Percentiles rank a stretch among this genome's conserved stretches.
These are phyloP conservation scores for Ginglymostoma cirratum DNA, from an alignment of 2,113 vertebrate species.

Conservation along the genomic window DNA sequence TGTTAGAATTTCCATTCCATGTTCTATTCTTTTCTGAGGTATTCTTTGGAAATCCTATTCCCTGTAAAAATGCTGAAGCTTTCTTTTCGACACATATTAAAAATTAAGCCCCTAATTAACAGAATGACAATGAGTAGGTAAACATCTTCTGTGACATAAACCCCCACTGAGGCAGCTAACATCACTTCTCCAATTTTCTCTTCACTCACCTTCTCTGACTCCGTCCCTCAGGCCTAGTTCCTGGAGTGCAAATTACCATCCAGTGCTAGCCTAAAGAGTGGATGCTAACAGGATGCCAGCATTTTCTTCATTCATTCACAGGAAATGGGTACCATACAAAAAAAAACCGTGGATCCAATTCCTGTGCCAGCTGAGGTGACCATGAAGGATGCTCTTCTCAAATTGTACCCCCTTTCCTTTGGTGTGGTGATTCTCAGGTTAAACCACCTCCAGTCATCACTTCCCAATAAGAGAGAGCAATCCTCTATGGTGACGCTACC, in stretches of 20 bases:
- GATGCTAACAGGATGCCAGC: neutral
- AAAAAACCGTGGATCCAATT: no score
- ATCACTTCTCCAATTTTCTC: neutral
- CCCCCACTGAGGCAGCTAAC: neutral
- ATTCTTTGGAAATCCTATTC: neutral
- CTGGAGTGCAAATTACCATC: neutral
- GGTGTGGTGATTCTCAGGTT: no score
- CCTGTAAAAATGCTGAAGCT: neutral
- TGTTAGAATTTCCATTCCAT: neutral
- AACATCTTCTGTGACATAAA: neutral
- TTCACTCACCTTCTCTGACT: neutral
- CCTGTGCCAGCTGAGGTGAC: no score
- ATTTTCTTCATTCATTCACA: neutral
- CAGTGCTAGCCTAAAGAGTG: neutral
- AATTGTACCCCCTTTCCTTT: no score
- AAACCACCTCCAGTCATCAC: no score
- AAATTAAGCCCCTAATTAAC: neutral
- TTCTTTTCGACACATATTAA: neutral
- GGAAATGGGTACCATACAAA: no score
- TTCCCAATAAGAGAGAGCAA: no score
- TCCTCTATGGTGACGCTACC: no score
- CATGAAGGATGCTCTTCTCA: no score
- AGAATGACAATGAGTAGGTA: neutral
- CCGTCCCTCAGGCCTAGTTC: neutral
- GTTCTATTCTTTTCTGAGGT: neutral